Conservation (phyloP, 2,888 invertebrate species). For the Entomobrya multifasciata region DNA sequence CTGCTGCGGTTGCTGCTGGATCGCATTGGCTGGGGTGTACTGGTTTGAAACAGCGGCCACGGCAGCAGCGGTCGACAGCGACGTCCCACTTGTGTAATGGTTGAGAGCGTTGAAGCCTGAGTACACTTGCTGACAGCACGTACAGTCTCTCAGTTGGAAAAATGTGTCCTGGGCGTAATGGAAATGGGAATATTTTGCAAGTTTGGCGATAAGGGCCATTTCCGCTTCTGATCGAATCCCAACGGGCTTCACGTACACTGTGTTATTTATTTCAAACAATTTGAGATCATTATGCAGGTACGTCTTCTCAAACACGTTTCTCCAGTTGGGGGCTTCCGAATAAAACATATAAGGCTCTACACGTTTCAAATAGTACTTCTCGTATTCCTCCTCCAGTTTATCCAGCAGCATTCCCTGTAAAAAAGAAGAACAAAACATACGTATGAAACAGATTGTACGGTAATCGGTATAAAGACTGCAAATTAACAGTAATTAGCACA, state of each 20-base stretch:
- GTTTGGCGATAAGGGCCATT: conserved; percentile 76
- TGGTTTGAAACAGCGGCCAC: conserved; percentile 74
- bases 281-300: conserved; percentile 78
- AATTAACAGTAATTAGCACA: no score
- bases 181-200: conserved; percentile 77
- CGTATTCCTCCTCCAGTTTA: conserved; percentile 75
- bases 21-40: conserved; percentile 67
- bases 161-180: conserved; percentile 77
- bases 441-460: conserved; percentile 31
- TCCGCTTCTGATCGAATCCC: conserved; percentile 76
- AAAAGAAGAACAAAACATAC: background rate
- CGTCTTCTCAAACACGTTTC: conserved; percentile 77
- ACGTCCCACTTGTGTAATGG: conserved; percentile 69
- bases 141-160: conserved; percentile 76
- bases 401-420: conserved; percentile 76
- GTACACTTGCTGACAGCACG: conserved; percentile 76
- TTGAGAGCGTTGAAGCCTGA: conserved; percentile 72
- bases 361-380: conserved; percentile 75
- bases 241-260: conserved; percentile 76
- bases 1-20: conserved; percentile 70
- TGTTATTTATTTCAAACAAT: conserved; percentile 77
- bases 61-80: conserved; percentile 69
- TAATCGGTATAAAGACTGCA: background rate
- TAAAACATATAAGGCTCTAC: conserved; percentile 77
- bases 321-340: conserved; percentile 74